Conservation (phyloP, 2,797 vertebrate genomes). For the Cynodonichthys magdalenae region DNA sequence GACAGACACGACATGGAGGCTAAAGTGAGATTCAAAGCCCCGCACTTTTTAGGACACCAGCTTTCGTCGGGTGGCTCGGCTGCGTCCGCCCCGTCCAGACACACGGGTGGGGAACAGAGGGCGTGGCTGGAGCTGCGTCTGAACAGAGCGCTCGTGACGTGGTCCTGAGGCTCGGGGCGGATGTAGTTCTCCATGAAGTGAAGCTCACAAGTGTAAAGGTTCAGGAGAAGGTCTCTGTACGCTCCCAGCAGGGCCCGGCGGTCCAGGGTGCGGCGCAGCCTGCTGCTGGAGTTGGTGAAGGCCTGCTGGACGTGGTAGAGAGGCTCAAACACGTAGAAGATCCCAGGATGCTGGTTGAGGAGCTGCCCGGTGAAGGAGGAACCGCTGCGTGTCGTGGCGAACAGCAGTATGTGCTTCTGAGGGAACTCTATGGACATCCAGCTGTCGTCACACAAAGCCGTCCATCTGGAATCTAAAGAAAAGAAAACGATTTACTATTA, state of each 20-base stretch:
- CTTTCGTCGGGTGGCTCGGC: slow-evolving; percentile 66
- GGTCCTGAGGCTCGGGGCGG: slow-evolving; percentile 78
- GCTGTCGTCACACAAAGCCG: slow-evolving; percentile 69
- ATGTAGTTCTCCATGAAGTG: slow-evolving; percentile 84
- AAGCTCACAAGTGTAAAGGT: slow-evolving; percentile 83
- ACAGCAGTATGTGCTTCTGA: slow-evolving; percentile 82
- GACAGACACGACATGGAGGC: slow-evolving; percentile 75
- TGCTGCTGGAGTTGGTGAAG: slow-evolving; percentile 78
- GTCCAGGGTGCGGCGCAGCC: slow-evolving; percentile 71
- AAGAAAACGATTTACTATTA: neutral
- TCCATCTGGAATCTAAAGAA: slow-evolving; percentile 75
- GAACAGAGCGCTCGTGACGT: slow-evolving; percentile 78
- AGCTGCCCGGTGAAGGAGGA: slow-evolving; percentile 87
- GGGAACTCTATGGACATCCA: slow-evolving; percentile 50
- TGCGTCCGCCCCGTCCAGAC: slow-evolving; percentile 48
- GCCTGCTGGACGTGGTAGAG: slow-evolving; percentile 85
- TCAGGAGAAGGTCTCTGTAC: slow-evolving; percentile 83
- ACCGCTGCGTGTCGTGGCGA: slow-evolving; percentile 85
- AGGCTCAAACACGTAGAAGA: slow-evolving; percentile 87
- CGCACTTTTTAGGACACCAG: slow-evolving; percentile 82
- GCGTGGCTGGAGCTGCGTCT: slow-evolving; percentile 81
- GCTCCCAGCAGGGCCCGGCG: slow-evolving; percentile 79
- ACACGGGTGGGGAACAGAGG: slow-evolving; percentile 83
- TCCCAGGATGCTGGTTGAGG: slow-evolving; percentile 83
- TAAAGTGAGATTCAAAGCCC: slow-evolving; percentile 79